These are phyloP conservation scores for Tragelaphus buxtoni DNA, from an alignment of 2,113 vertebrate genomes.

Conservation along the genomic window DNA sequence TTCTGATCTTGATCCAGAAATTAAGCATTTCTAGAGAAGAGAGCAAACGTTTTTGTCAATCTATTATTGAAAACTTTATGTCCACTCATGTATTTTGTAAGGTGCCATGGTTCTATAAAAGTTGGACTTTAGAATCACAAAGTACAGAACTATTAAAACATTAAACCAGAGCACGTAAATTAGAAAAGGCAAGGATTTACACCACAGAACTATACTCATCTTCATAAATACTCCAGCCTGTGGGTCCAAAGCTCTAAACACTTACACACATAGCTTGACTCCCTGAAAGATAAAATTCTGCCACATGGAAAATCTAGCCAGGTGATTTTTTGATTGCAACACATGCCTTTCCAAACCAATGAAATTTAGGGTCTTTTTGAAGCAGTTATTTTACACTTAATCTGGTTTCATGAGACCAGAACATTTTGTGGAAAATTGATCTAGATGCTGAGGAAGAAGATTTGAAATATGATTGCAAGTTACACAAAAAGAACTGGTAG, in stretches of 20 bases:
- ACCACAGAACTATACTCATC: background rate
- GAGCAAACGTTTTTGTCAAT: background rate
- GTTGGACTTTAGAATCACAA: background rate
- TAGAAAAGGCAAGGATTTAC: background rate
- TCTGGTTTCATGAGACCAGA: background rate
- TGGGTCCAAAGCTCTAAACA: background rate
- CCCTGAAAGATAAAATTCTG: background rate
- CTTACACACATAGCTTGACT: background rate
- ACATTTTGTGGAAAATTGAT: background rate
- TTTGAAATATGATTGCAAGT: background rate
- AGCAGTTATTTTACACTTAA: background rate
- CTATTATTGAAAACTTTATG: background rate
- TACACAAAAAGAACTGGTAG: background rate
- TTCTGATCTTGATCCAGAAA: slow-evolving; percentile 6
- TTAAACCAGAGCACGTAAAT: background rate
- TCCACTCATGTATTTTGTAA: background rate
- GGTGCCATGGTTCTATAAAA: background rate
- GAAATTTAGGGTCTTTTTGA: background rate
- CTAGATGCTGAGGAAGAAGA: background rate
- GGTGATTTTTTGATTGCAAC: background rate
- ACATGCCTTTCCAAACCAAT: background rate
- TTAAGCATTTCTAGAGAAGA: slow-evolving; percentile 1
- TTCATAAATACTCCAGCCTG: background rate
- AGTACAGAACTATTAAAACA: background rate
- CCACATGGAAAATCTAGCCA: background rate